These are phyloP conservation scores for Acrobasis consociella DNA, from an alignment of 2,888 invertebrate species.

Conservation along the genomic window DNA sequence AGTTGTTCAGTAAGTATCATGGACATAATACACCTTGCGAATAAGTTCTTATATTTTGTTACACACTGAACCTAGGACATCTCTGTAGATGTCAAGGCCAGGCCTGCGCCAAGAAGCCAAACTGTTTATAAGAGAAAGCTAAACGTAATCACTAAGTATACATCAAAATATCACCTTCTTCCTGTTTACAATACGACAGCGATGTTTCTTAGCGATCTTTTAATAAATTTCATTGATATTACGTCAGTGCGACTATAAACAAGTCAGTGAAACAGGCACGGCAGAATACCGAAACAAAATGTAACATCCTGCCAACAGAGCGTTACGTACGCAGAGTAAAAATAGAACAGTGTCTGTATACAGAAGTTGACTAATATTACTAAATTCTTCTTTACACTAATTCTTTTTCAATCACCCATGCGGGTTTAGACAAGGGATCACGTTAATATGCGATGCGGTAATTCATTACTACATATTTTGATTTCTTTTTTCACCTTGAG, in stretches of 20 bases:
- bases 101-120: too few species aligned
- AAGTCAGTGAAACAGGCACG: slow-evolving; percentile 14
- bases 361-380: background rate
- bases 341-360: background rate
- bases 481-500: too few species aligned
- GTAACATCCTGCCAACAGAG: slow-evolving; percentile 44
- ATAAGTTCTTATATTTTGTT: too few species aligned
- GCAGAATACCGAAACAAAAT: slow-evolving; percentile 37
- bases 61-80: too few species aligned
- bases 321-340: slow-evolving; percentile 29
- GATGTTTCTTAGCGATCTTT: background rate
- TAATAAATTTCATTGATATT: slow-evolving; percentile 21
- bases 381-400: too few species aligned
- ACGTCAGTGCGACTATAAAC: slow-evolving; percentile 19
- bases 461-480: too few species aligned
- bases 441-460: too few species aligned
- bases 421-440: background rate
- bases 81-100: too few species aligned
- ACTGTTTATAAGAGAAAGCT: too few species aligned
- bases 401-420: background rate
- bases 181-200: slow-evolving; percentile 5
- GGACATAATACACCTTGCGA: too few species aligned
- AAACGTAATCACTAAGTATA: too few species aligned
- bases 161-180: background rate
- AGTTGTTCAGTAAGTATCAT: too few species aligned